Conservation (phyloP, 2,113 vertebrate species). For the Notechis scutatus region DNA sequence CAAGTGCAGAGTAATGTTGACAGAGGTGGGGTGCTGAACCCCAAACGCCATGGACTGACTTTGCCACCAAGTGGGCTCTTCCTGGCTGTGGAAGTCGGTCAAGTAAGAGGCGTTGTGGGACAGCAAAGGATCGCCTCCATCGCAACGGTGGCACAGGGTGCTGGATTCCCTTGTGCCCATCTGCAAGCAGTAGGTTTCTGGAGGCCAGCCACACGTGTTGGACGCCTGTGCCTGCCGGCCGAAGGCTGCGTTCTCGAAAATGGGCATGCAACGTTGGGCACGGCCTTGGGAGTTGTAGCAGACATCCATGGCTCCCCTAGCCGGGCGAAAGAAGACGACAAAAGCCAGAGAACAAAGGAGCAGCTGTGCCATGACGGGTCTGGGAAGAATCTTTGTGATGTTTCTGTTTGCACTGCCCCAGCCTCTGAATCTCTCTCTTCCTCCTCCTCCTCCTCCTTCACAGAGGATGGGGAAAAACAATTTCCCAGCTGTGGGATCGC, state of each 20-base stretch:
- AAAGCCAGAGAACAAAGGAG: conserved; percentile 47
- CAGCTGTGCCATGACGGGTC: conserved; percentile 60
- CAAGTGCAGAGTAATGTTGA: conserved; percentile 86
- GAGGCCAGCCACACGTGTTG: conserved; percentile 81
- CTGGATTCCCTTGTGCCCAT: conserved; percentile 70
- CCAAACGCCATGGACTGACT: conserved; percentile 92
- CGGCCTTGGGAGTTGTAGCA: conserved; percentile 74
- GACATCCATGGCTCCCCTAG: conserved; percentile 67
- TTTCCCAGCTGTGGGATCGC: conserved; percentile 37
- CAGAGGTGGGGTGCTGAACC: conserved; percentile 84
- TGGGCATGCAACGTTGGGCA: conserved; percentile 82
- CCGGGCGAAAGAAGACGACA: conserved; percentile 38
- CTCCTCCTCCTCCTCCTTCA: conserved; percentile 7
- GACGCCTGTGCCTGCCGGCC: conserved; percentile 70
- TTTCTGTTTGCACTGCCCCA: neutral
- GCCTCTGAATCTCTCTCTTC: neutral
- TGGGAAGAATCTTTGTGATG: neutral
- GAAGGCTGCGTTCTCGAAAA: conserved; percentile 88
- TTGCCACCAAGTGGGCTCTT: conserved; percentile 96
- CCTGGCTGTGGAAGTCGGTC: conserved; percentile 89
- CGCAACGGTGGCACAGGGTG: conserved; percentile 80
- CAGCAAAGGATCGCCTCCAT: conserved; percentile 63
- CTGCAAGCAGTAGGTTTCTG: conserved; percentile 90
- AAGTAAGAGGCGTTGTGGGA: conserved; percentile 82
- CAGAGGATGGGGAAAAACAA: neutral